phyloP scores from a whole-genome alignment of 2,797 vertebrate genomes.

The Platyrinchus mystaceus region DNA sequence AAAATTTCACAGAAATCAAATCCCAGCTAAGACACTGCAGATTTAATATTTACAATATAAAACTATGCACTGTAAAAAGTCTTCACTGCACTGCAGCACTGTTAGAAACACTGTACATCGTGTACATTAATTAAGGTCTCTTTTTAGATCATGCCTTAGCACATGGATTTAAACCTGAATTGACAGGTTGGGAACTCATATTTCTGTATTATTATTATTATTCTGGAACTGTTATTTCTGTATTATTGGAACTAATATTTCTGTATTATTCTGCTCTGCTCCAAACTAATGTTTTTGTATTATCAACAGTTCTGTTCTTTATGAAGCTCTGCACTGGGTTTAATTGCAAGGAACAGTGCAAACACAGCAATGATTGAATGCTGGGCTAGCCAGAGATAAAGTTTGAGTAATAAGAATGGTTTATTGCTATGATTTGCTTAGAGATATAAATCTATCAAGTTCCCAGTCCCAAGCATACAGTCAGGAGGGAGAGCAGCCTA shows the following conservation, averaged over 20 bases:
- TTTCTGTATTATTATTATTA: neutral
- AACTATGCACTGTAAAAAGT: neutral
- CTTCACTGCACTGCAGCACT: neutral
- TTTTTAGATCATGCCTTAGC: neutral
- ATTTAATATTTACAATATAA: neutral
- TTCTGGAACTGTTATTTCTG: neutral
- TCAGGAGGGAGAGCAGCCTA: conserved; percentile 21
- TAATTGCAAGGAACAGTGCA: neutral
- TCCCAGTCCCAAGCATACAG: conserved; percentile 10
- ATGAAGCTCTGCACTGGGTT: neutral
- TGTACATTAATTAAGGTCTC: neutral
- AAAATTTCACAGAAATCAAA: neutral
- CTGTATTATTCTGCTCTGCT: neutral
- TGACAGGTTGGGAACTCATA: neutral
- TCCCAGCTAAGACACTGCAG: neutral
- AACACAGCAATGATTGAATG: neutral
- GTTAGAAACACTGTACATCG: neutral
- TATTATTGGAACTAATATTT: neutral
- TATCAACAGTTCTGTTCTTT: neutral
- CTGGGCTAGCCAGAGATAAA: conserved; percentile 15
- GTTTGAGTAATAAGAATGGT: conserved; percentile 41
- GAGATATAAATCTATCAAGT: conserved; percentile 63
- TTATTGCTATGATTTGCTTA: conserved; percentile 20
- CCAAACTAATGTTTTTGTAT: neutral
- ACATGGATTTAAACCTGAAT: neutral